Percentiles rank a stretch among this genome's conserved stretches.
These are phyloP conservation scores for Phylloscopus trochiloides DNA, from an alignment of 2,113 vertebrate genomes.

Conservation along the genomic window DNA sequence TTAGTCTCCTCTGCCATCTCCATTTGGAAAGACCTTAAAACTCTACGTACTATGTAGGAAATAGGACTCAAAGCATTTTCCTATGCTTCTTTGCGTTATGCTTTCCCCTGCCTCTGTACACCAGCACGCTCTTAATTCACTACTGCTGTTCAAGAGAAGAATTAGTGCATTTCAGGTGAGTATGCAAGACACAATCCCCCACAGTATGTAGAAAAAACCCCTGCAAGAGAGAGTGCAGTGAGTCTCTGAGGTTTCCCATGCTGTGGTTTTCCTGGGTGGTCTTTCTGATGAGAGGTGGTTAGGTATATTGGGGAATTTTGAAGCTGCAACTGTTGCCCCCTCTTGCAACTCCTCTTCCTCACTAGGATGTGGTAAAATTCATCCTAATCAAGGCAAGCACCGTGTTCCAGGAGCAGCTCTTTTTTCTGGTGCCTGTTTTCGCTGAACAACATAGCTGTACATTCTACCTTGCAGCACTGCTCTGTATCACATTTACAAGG, in stretches of 20 bases:
- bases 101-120: background rate
- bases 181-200: background rate
- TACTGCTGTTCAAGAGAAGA: background rate
- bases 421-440: background rate
- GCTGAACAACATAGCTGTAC: background rate
- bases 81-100: background rate
- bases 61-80: background rate
- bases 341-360: background rate
- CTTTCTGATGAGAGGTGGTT: background rate
- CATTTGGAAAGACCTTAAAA: background rate
- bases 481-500: background rate
- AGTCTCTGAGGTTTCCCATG: rapidly evolving
- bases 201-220: background rate
- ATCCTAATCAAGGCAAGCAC: background rate
- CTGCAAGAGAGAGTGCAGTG: background rate
- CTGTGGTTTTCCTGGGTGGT: background rate
- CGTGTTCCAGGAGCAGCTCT: background rate
- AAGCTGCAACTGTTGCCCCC: background rate
- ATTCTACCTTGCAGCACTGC: background rate
- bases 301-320: background rate
- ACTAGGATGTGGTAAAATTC: background rate
- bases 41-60: background rate
- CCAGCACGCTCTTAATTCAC: background rate
- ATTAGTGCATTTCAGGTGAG: background rate
- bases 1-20: background rate